Percentiles rank a stretch among this genome's conserved stretches.
These are phyloP conservation scores for Alentia gelatinosa DNA, from an alignment of 2,888 invertebrate genomes.

Conservation along the genomic window DNA sequence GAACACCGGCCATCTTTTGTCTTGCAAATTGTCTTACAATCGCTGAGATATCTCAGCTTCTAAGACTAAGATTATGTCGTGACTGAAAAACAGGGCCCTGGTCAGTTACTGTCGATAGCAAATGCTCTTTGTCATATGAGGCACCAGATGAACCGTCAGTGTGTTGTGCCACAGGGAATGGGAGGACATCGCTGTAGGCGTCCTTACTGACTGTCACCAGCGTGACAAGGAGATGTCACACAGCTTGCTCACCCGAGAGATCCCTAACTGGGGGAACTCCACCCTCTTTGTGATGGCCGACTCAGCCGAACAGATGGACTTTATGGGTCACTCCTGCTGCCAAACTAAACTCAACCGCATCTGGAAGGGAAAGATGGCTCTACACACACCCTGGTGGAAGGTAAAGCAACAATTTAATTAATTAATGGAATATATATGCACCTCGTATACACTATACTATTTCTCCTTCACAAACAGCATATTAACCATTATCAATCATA, in stretches of 20 bases:
- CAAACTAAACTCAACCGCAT: constrained; percentile 80
- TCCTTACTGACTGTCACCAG: constrained; percentile 77
- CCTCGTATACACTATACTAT: too few relatives aligned
- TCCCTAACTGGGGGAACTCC: constrained; percentile 72
- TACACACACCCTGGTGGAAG: constrained; percentile 77
- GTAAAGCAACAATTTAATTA: constrained; percentile 63
- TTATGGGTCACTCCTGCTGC: constrained; percentile 78
- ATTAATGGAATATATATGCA: not conserved
- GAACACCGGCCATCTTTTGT: too few relatives aligned
- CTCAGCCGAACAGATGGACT: constrained; percentile 76
- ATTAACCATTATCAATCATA: too few relatives aligned
- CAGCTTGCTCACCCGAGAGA: constrained; percentile 72
- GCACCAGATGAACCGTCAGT: too few relatives aligned
- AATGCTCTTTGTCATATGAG: too few relatives aligned
- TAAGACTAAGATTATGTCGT: too few relatives aligned
- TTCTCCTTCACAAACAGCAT: not conserved
- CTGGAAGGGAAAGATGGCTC: constrained; percentile 80
- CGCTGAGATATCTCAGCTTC: too few relatives aligned
- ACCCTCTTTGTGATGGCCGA: constrained; percentile 78
- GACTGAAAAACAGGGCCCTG: too few relatives aligned
- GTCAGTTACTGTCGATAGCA: too few relatives aligned
- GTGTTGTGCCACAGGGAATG: not conserved
- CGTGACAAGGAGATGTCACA: constrained; percentile 74
- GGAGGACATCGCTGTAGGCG: constrained; percentile 75
- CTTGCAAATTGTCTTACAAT: too few relatives aligned